Evolutionary conservation across 2,888 invertebrate genomes (phyloP), one percentile per base, ranked within the genome.

Genomic region (Lasioglossum oenotherae): DNA sequence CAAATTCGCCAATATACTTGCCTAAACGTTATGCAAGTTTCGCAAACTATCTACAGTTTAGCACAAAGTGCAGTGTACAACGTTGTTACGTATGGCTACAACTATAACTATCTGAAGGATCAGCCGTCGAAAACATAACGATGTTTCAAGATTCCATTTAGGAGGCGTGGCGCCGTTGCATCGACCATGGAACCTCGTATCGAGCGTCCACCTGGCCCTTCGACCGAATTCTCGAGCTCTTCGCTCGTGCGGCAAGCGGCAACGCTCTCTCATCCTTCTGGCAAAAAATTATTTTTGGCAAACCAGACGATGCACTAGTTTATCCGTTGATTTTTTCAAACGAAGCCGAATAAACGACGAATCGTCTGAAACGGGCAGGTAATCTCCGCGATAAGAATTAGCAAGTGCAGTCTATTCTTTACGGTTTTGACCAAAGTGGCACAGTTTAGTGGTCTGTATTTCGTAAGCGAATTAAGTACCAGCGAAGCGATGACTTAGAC

Each of bases 1-100:
- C 81, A 80, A 84, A 85, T 83, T 85, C 77, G 35, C 74, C 80
- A 71, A 81, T 85, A 88, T 80, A 84, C 85, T 85, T 81, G 79
- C 75, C 74, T 64, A 80, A 75, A 86, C 76, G 84, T 83, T 84
- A 82, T 76, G 67, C 77, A 84, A 85, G 81, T 83, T 80, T 27
- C 19, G 46, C 72, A 14, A 83, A 85, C 78, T 84, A 80, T 83
- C 76, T 64, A 71, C 79, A 71, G 81, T 74, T 87, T 83, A 72
- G 69, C 69, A 74, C 67, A 49, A 77, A 77, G 46, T 49, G 46
- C 44, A 46, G 77, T 71, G 35, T 64, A 75, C 81, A 74, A 71
- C 60, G 64, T 35, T 44, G 74, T 72, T 57, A 35, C 57, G 60
- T 80, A 27, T n/a, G 46, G 31, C 53, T 73, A 64, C 74, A 35